These are phyloP conservation scores for Baronia brevicornis DNA, from an alignment of 2,888 invertebrate genomes.

Conservation along the genomic window DNA sequence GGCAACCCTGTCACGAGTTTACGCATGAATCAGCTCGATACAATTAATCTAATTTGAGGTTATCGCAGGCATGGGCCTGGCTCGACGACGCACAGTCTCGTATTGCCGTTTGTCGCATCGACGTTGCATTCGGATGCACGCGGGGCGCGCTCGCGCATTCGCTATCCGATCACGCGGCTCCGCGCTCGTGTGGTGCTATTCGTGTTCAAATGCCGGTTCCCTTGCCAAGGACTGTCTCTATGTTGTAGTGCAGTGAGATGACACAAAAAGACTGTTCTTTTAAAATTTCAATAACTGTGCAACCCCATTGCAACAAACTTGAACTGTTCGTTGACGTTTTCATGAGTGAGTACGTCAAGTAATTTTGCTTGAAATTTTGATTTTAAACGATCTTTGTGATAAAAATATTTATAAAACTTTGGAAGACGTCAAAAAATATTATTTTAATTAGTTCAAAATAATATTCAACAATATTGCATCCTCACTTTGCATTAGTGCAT, in stretches of 20 bases:
- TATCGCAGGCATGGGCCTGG: constrained; percentile 63
- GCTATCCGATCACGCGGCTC: constrained; percentile 13
- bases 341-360: constrained; percentile 61
- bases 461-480: too few relatives aligned
- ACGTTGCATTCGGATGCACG: constrained; percentile 34
- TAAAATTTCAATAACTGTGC: constrained; percentile 65
- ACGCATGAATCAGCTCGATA: constrained; percentile 69
- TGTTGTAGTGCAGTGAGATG: constrained; percentile 62
- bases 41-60: constrained; percentile 74
- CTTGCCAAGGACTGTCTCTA: constrained; percentile 31
- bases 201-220: constrained; percentile 23
- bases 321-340: constrained; percentile 71
- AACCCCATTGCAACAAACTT: constrained; percentile 58
- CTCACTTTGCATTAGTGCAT: too few relatives aligned
- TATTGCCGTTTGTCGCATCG: constrained; percentile 46
- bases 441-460: too few relatives aligned
- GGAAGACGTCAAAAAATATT: too few relatives aligned
- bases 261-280: constrained; percentile 68
- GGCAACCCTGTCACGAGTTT: constrained; percentile 32
- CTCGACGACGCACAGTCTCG: constrained; percentile 69
- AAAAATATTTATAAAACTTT: too few relatives aligned
- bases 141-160: constrained; percentile 19
- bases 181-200: constrained; percentile 10
- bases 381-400: too few relatives aligned
- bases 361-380: background rate